Base-by-base conservation (phyloP, 2,113 vertebrate species). In the Rhagologus leucostigma region DNA sequence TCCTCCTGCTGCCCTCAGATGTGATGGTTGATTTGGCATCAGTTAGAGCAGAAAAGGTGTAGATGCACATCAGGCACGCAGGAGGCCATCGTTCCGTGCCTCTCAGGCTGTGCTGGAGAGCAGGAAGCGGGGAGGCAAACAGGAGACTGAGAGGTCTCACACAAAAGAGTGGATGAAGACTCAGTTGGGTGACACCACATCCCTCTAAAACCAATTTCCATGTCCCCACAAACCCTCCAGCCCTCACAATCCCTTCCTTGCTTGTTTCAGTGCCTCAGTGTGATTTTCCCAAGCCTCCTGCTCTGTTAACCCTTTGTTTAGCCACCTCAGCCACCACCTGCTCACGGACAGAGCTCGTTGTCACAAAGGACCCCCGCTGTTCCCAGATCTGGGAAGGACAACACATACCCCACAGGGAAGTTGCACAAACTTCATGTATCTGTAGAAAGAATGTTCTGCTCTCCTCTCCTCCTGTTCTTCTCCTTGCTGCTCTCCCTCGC, bases 311-410 rank as follows among this genome's bases (percentile, higher is more conserved):
- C 21, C 37, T 20, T 3, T 50, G 30, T 47, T 87, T 6, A 42
- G 13, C 35, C 29, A 11, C 0, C 0, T 50, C 71, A 47, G 26
- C 18, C 49, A 33, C 7, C 26, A 55, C 10, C 20, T 26, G 27
- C 33, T 57, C 1, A 18, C 1, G 6, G 63, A 18, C 13, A 49
- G 37, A 22, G 68, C 30, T 50, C 1, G 0, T 1, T 63, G 62
- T 41, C 37, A 56, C 42, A 49, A 9, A 16, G 0, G 3, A 27
- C 9, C 4, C 35, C 41, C 6, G 4, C 0, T 17, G 23, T 8
- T 93, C 26, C 13, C 18, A 78, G 35, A 21, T 35, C 82, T 33
- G 44, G 39, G 69, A 74, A 87, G 33, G 22, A n/a, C 33, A 83
- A 16, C 22, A 11, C 1, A 0, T 13, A 30, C 4, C 13, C 19